Conservation (phyloP, 2,888 invertebrate species). For the Netelia melanura region DNA sequence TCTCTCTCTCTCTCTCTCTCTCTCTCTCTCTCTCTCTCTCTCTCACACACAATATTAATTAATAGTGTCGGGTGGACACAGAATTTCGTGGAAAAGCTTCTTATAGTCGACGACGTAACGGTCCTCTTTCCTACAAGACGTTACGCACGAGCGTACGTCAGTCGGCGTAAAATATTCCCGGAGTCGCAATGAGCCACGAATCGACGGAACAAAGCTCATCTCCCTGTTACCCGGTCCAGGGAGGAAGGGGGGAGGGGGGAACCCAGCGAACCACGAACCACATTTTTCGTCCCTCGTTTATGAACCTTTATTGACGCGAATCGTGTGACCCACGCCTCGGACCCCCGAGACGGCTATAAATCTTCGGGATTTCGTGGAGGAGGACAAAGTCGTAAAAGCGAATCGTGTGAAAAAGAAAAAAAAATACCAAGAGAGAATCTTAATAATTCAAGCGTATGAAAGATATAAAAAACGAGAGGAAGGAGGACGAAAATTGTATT, state of each 20-base stretch:
- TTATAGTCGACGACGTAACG: slow-evolving; percentile 3
- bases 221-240: neutral
- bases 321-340: slow-evolving; percentile 14
- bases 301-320: slow-evolving; percentile 46
- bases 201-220: neutral
- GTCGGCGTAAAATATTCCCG: slow-evolving; percentile 33
- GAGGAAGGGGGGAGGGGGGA: no score
- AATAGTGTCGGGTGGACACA: neutral
- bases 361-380: slow-evolving; percentile 45
- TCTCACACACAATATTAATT: no score
- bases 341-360: slow-evolving; percentile 32
- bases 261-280: neutral
- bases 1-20: neutral
- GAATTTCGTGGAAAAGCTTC: slow-evolving; percentile 44
- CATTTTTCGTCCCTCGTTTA: slow-evolving; percentile 34
- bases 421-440: neutral
- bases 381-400: slow-evolving; percentile 10
- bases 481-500: neutral
- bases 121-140: no score
- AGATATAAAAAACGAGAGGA: neutral
- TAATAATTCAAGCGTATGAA: slow-evolving; percentile 23
- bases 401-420: slow-evolving; percentile 9
- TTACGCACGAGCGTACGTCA: neutral
- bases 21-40: neutral
- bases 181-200: slow-evolving; percentile 30